These are phyloP conservation scores for Metallyticus violacea DNA, from an alignment of 2,888 invertebrate species.

Conservation along the genomic window DNA sequence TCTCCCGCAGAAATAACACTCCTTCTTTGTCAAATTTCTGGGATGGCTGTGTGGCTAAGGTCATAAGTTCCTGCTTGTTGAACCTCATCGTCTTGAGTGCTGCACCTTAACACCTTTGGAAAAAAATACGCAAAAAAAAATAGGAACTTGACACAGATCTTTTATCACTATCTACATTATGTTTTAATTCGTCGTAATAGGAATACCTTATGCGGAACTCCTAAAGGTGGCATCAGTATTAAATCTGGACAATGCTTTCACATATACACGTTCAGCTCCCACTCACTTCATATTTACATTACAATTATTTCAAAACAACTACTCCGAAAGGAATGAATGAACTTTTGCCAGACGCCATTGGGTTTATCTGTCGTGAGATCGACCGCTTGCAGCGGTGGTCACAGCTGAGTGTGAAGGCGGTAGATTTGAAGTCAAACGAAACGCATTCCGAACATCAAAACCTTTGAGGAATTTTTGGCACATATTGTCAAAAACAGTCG, in stretches of 20 bases:
- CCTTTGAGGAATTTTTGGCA: too few relatives aligned
- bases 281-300: background rate
- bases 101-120: background rate
- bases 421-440: background rate
- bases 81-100: constrained; percentile 66
- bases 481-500: too few relatives aligned
- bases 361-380: background rate
- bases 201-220: background rate
- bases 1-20: constrained; percentile 78
- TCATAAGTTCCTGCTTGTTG: constrained; percentile 83
- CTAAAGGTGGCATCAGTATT: constrained; percentile 9
- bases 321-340: background rate
- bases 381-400: background rate
- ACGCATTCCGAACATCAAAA: background rate
- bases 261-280: background rate
- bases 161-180: background rate
- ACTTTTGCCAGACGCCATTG: background rate
- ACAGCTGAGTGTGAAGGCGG: background rate
- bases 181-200: background rate
- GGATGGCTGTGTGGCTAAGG: constrained; percentile 81
- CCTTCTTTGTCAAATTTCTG: constrained; percentile 92
- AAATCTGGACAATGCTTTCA: background rate
- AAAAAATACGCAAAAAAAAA: background rate
- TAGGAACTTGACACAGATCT: background rate
- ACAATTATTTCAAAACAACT: background rate